Conservation (phyloP, 2,888 invertebrate genomes). For the Melitaea athalia region DNA sequence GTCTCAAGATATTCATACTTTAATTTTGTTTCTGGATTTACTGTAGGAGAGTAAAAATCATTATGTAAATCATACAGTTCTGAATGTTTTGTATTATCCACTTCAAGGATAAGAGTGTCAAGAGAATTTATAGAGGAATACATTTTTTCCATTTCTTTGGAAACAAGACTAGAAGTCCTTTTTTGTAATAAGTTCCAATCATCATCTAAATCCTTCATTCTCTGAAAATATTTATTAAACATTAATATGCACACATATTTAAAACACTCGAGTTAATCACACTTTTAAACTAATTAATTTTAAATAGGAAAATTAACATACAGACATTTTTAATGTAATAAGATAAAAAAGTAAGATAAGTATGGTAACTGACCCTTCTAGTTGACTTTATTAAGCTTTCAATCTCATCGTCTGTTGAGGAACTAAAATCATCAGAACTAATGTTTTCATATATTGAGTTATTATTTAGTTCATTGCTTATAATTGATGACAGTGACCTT, state of each 20-base stretch:
- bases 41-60: neutral
- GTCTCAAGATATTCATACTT: neutral
- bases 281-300: neutral
- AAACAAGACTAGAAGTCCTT: neutral
- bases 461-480: neutral
- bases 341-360: neutral
- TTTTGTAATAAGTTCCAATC: slow-evolving; percentile 12
- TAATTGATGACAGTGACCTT: neutral
- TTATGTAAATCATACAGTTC: neutral
- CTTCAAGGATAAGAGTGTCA: slow-evolving; percentile 22
- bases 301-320: neutral
- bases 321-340: neutral
- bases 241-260: neutral
- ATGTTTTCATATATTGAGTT: neutral
- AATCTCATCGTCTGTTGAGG: slow-evolving; percentile 44
- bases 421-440: slow-evolving; percentile 29
- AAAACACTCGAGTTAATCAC: too few relatives aligned
- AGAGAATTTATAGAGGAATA: slow-evolving; percentile 18
- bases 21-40: slow-evolving; percentile 4
- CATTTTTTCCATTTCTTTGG: neutral
- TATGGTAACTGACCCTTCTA: slow-evolving; percentile 46
- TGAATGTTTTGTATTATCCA: neutral
- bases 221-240: slow-evolving; percentile 19
- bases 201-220: slow-evolving; percentile 21
- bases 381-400: slow-evolving; percentile 52